Evolutionary conservation across 1,140 invertebrate species (phyloP).

Genomic region (Zaprionus inermis): DNA sequence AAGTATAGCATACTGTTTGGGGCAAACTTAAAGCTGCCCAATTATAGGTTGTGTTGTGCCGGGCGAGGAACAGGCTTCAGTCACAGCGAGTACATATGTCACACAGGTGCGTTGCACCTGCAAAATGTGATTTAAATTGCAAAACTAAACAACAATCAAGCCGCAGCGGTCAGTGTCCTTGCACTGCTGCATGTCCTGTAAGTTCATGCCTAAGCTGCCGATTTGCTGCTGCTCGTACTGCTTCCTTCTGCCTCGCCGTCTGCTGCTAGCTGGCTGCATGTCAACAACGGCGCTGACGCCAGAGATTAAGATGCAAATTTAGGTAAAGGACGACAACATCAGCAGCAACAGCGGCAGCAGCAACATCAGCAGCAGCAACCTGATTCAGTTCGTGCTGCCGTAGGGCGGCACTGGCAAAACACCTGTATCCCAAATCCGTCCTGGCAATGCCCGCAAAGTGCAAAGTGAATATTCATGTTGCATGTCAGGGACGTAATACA

Average conservation of each 20-base stretch:
- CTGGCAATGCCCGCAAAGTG: slow-evolving; percentile 67
- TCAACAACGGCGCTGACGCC: slow-evolving; percentile 75
- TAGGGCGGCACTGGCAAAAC: slow-evolving; percentile 56
- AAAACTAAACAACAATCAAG: slow-evolving; percentile 82
- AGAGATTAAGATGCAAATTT: slow-evolving; percentile 83
- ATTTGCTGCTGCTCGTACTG: slow-evolving; percentile 48
- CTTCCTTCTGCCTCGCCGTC: slow-evolving; percentile 8
- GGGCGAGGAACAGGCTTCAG: background rate
- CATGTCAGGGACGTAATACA: slow-evolving; percentile 79
- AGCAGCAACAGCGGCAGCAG: slow-evolving; percentile 15
- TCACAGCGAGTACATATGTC: slow-evolving; percentile 37
- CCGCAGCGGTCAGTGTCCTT: slow-evolving; percentile 31
- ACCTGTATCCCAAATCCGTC: slow-evolving; percentile 73
- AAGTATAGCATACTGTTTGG: slow-evolving; percentile 21
- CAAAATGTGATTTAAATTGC: slow-evolving; percentile 78
- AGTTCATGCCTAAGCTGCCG: slow-evolving; percentile 61
- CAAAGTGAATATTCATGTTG: slow-evolving; percentile 83
- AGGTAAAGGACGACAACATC: slow-evolving; percentile 55
- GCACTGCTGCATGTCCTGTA: slow-evolving; percentile 21
- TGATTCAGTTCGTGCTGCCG: background rate
- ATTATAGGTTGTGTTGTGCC: slow-evolving; percentile 29
- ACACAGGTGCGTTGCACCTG: slow-evolving; percentile 56
- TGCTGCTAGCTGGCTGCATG: slow-evolving; percentile 39
- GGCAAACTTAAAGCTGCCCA: slow-evolving; percentile 36
- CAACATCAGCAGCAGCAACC: background rate